phyloP scores from a whole-genome alignment of 2,888 invertebrate genomes.

The Rotaria magnacalcarata region DNA sequence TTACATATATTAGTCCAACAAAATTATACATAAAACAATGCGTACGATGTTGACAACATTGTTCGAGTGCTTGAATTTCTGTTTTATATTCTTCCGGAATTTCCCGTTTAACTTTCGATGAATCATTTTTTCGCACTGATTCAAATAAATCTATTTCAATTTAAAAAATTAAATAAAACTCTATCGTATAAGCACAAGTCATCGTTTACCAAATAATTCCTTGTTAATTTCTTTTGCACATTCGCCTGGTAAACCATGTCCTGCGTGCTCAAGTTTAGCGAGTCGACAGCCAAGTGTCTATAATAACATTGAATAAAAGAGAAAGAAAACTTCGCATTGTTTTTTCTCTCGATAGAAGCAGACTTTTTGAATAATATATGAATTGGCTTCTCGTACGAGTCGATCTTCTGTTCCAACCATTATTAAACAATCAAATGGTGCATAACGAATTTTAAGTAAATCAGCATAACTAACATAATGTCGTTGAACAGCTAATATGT shows the following conservation, averaged over 20 bases:
- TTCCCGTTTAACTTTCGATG: neutral
- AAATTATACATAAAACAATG: slow-evolving; percentile 19
- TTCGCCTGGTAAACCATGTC: slow-evolving; percentile 2
- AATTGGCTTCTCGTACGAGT: slow-evolving; percentile 18
- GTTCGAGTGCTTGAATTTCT: neutral
- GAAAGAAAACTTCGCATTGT: neutral
- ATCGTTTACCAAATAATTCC: neutral
- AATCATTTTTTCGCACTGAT: neutral
- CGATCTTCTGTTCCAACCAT: slow-evolving; percentile 35
- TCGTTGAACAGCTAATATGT: neutral
- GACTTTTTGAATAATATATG: neutral
- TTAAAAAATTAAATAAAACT: too few species aligned
- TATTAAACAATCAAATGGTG: slow-evolving; percentile 14
- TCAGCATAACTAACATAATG: slow-evolving; percentile 35
- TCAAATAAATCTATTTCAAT: neutral
- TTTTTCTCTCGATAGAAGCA: neutral
- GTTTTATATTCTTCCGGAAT: neutral
- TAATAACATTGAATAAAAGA: neutral
- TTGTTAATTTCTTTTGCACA: slow-evolving; percentile 12
- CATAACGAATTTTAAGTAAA: slow-evolving; percentile 23
- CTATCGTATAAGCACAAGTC: too few species aligned
- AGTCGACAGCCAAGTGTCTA: slow-evolving; percentile 7
- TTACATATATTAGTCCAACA: neutral
- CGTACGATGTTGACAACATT: slow-evolving; percentile 31
- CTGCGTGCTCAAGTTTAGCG: neutral